phyloP scores from a whole-genome alignment of 2,888 invertebrate genomes.

The Parapristionchus giblindavisi region DNA sequence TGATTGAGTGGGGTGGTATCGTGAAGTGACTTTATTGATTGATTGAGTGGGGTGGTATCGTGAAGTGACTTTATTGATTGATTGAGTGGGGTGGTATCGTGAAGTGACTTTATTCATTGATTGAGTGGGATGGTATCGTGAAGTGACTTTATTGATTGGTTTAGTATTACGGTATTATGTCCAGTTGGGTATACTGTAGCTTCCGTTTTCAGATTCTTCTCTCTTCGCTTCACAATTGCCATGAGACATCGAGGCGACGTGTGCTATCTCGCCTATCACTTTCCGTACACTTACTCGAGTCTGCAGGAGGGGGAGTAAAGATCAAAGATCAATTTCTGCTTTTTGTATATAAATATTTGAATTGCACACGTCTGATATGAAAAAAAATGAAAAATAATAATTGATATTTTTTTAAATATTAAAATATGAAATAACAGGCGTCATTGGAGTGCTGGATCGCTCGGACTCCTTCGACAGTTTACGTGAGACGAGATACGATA shows the following conservation, averaged over 20 bases:
- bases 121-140: too few species aligned
- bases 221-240: constrained; percentile 81
- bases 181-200: background rate
- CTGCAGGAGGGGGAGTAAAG: constrained; percentile 79
- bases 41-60: background rate
- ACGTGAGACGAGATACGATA: constrained; percentile 50
- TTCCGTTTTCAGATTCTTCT: constrained; percentile 75
- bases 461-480: constrained; percentile 40
- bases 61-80: too few species aligned
- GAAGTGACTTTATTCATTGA: too few species aligned
- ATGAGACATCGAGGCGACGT: constrained; percentile 82
- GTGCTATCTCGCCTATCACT: constrained; percentile 87
- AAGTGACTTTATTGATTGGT: too few species aligned
- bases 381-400: too few species aligned
- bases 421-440: constrained; percentile 57
- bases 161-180: background rate
- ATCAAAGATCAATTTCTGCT: too few species aligned
- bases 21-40: too few species aligned
- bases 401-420: too few species aligned
- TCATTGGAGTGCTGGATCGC: constrained; percentile 43
- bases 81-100: too few species aligned
- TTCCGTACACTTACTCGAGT: constrained; percentile 84
- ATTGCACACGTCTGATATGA: constrained; percentile 74
- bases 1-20: too few species aligned
- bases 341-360: too few species aligned